Base-by-base conservation (phyloP, 1,140 invertebrate genomes). In the Rhagoletis pomonella region DNA sequence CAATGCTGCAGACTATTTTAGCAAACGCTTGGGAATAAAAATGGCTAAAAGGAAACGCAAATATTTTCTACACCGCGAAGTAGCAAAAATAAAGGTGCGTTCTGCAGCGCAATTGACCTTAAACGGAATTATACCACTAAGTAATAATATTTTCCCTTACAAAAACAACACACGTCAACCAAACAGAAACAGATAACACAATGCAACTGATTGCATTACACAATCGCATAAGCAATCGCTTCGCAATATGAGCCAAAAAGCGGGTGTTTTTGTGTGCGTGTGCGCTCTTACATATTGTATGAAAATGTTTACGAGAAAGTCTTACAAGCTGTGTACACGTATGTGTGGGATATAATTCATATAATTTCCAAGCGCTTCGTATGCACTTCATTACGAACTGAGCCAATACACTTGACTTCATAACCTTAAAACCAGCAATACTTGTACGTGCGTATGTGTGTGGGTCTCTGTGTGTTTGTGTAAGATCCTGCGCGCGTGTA, bases 161-260 rank as follows among this genome's bases (percentile, higher is more conserved):
- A 81, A 55, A 7, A 55, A 81, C 19, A 81, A 17, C 47, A 17
- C 44, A 81, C 17, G 17, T 55, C n/a, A 81, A 3, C 39, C 67
- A 44, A 44, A 6, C 73, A 81, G 10, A 6, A 50, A 81, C 64
- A 67, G n/a, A 6, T 81, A 14, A 4, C 69, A 42, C 12, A 7
- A 55, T 19, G 73, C 47, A 81, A 81, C 73, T 81, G 73, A 81
- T 81, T 81, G 73, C 73, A 81, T 81, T 81, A 81, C 44, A 17
- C 73, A 81, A 81, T 19, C 73, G 73, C 73, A 19, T 14, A 19
- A 5, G 19, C 73, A 81, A 19, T 55, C 19, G 17, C n/a, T 55
- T 6, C 50, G 29, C 9, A 55, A 29, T 29, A 29, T 29, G 4
- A 17, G 2, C 4, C 39, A 47, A 64, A 64, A 64, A 14, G 6